Evolutionary conservation across 2,797 vertebrate species (phyloP), one percentile per base, ranked within the genome.

Genomic region (Ciconia nigra): DNA sequence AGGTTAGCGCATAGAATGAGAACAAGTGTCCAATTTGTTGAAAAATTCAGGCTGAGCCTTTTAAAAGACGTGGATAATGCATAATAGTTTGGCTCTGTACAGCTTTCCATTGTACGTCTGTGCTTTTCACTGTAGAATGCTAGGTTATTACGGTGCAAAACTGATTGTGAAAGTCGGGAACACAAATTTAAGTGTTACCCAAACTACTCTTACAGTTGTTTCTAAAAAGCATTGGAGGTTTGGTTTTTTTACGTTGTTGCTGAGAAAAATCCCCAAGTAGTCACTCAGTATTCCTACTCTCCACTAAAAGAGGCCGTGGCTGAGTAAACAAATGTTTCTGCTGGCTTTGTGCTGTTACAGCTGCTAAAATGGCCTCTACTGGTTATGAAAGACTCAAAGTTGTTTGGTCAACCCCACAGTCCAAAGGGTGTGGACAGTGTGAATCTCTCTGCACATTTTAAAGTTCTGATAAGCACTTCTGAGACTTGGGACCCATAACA

Each of bases 261-360:
- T 58, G 65, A 73, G 74, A 52, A 79, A 76, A 87, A 61, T 65
- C 8, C 41, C 28, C 14, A 51, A 49, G 29, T 35, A 2, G 0
- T 72, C 42, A 18, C 26, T 81, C 0, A 0, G 2, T 61, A 22
- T 66, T 70, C 33, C 26, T 63, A 0, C 5, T 71, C 15, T 37
- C n/a, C 15, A 9, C 6, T 61, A 16, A 42, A 79, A 58, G 62
- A 82, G 21, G 4, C 69, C 1, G 3, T 46, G 62, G 11, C 24
- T 52, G 41, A 79, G 20, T 59, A 55, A 83, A 65, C 3, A 15
- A 24, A 55, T 59, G 25, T 41, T 83, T 9, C 44, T 87, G 35
- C 37, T 69, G 58, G 4, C 20, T 76, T n/a, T 71, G 37, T 80
- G 59, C 39, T 70, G 15, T 46, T 54, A 7, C 3, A 39, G 33